A percentile compares a stretch with the other conserved stretches of the same genome.
phyloP scores from a whole-genome alignment of 1,140 invertebrate genomes.

The Calliphora vicina region DNA sequence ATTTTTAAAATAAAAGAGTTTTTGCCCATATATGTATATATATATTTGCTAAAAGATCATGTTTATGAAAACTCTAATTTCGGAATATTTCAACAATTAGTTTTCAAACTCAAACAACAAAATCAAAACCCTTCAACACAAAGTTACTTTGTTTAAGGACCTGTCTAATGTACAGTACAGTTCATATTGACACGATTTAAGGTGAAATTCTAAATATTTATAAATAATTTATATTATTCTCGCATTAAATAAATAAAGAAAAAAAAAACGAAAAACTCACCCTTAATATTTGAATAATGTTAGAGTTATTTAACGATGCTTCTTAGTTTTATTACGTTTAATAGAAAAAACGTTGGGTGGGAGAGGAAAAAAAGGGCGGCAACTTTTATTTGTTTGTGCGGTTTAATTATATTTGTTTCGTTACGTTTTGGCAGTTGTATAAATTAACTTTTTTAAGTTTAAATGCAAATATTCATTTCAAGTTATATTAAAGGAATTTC shows the following conservation, averaged over 20 bases:
- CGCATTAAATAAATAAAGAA: not conserved
- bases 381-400: slow-evolving; percentile 3
- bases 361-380: slow-evolving; percentile 28
- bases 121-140: too few species aligned
- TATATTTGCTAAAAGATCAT: too few species aligned
- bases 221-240: not conserved
- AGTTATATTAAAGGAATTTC: not conserved
- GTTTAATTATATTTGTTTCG: not conserved
- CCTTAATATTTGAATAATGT: not conserved
- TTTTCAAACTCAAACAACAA: too few species aligned
- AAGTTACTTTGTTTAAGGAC: not conserved
- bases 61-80: too few species aligned
- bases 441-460: not conserved
- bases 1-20: too few species aligned
- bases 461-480: not conserved
- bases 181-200: not conserved
- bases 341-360: not conserved
- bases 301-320: not conserved
- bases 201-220: not conserved
- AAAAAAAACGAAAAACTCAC: too few species aligned
- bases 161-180: not conserved
- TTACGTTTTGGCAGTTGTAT: not conserved
- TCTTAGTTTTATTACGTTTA: not conserved
- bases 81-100: too few species aligned
- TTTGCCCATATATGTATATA: too few species aligned